Conservation (phyloP, 2,113 vertebrate genomes). For the Chamaetylas fuelleborni region DNA sequence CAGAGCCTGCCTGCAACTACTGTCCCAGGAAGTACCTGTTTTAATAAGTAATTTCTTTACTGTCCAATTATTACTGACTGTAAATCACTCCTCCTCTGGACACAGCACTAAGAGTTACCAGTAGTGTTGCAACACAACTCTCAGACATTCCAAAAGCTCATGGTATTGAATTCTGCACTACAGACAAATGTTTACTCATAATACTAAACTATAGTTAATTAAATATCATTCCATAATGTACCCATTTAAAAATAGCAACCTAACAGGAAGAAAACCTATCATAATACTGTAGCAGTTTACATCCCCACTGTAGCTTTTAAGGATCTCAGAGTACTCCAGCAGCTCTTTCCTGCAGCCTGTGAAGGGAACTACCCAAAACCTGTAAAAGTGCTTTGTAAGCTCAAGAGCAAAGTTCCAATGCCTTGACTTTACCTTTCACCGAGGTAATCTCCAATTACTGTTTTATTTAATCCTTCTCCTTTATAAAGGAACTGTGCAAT, state of each 20-base stretch:
- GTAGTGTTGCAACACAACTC: neutral
- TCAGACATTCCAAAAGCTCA: neutral
- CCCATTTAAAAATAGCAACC: neutral
- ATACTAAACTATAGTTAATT: neutral
- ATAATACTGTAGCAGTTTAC: neutral
- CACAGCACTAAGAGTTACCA: neutral
- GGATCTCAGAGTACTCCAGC: neutral
- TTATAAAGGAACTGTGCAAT: conserved; percentile 98
- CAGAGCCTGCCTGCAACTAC: neutral
- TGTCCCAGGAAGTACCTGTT: neutral
- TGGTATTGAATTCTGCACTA: neutral
- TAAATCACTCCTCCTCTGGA: neutral
- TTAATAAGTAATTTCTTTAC: neutral
- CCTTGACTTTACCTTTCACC: conserved; percentile 86
- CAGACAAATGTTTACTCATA: neutral
- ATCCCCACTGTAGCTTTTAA: neutral
- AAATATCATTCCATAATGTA: neutral
- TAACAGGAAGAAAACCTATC: neutral
- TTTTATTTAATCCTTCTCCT: conserved; percentile 98
- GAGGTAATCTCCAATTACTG: conserved; percentile 95
- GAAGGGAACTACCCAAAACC: neutral
- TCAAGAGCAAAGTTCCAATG: neutral
- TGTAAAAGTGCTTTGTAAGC: neutral
- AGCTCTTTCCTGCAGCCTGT: neutral
- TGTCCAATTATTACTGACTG: neutral